Base-by-base conservation (phyloP, 1,140 invertebrate genomes). In the Megalopta genalis region DNA sequence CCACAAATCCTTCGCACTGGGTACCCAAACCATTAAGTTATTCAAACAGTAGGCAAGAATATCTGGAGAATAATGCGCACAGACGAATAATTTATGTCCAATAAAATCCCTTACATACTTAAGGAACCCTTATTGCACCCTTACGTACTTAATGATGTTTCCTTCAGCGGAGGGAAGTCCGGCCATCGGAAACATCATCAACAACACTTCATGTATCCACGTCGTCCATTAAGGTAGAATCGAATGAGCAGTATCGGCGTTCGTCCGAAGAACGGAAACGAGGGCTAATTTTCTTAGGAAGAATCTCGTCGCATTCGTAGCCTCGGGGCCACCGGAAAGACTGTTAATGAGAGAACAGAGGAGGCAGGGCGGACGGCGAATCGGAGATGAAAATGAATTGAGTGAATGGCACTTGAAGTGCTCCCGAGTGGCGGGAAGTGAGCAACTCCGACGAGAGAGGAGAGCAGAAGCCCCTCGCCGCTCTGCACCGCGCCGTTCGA, bases 311-410 rank as follows among this genome's bases (percentile, higher is more conserved):
- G 81, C 74, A 76, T 78, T 77, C 72, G 80, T 77, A 80, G 83
- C 86, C 87, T 88, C 85, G 81, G 79, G 79, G 88, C 80, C 69
- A 87, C 87, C 90, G 92, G 91, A 93, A 91, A 90, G 81, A 87
- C 86, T 75, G 86, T 70, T 91, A 92, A 93, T 89, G 90, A 93
- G 88, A 89, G 89, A 90, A 90, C 86, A 88, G 88, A 88, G 87
- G 67, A 69, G 76, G 66, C 74, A 88, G 90, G 90, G 87, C 89
- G 86, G 83, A 88, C 72, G 81, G 82, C 86, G 87, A 91, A 91
- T 92, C 87, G 88, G 85, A 91, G 90, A 91, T 91, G 90, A 91
- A 91, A 92, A 92, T 92, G 90, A 92, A 93, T 92, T 91, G 91
- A 90, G 86, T 89, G 90, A 92, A 92, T 91, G 86, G 86, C 88